Conservation (phyloP, 2,797 vertebrate species). For the Pipistrellus pipistrellus region DNA sequence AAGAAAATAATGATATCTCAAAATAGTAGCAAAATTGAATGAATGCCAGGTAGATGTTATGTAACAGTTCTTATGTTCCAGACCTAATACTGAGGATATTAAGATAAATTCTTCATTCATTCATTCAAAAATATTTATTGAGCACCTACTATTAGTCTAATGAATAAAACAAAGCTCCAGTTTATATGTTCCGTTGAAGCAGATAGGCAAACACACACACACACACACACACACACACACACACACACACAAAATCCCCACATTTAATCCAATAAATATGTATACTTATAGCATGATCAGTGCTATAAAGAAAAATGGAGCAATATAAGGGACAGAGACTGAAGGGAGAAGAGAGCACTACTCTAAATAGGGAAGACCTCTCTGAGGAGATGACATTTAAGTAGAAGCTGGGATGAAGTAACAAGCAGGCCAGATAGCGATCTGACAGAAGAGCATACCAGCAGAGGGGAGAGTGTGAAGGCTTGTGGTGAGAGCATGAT, state of each 20-base stretch:
- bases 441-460: background rate
- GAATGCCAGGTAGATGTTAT: background rate
- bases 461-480: background rate
- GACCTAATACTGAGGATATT: background rate
- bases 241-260: background rate
- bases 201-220: background rate
- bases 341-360: background rate
- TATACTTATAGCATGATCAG: background rate
- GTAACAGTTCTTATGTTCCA: background rate
- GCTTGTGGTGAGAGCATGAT: background rate
- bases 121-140: slow-evolving; percentile 35
- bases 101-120: slow-evolving; percentile 11
- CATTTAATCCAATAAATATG: background rate
- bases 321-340: background rate
- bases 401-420: background rate
- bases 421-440: background rate
- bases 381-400: background rate
- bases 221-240: no score
- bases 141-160: background rate
- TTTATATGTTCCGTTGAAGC: background rate
- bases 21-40: slow-evolving; percentile 7
- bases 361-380: background rate
- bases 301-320: background rate
- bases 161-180: background rate
- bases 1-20: slow-evolving; percentile 23